These are phyloP conservation scores for Platalea minor DNA, from an alignment of 2,797 vertebrate genomes.

Conservation along the genomic window DNA sequence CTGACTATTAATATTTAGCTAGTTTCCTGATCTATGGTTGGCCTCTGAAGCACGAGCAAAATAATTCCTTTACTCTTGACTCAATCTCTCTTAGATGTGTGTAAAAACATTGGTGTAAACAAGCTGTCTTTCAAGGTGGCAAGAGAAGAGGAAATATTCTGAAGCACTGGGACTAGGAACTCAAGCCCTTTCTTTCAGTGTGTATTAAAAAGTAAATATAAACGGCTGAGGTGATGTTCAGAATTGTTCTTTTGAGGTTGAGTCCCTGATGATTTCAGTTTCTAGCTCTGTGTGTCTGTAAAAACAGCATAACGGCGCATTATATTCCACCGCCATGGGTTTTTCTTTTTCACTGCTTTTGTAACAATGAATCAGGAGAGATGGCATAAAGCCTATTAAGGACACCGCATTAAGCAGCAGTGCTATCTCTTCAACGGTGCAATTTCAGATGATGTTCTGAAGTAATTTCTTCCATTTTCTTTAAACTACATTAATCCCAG, in stretches of 20 bases:
- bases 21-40: background rate
- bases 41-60: background rate
- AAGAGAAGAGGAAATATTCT: background rate
- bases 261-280: background rate
- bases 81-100: background rate
- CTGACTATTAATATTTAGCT: background rate
- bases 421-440: background rate
- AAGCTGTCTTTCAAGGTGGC: background rate
- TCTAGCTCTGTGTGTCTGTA: background rate
- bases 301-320: background rate
- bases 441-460: conserved; percentile 30
- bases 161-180: background rate
- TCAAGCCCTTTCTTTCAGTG: background rate
- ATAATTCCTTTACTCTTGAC: background rate
- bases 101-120: background rate
- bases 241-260: background rate
- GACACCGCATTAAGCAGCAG: background rate
- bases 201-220: background rate
- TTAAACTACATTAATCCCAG: conserved; percentile 40
- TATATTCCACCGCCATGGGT: background rate
- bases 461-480: conserved; percentile 53
- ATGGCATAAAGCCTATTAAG: conserved; percentile 27
- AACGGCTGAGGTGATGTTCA: background rate
- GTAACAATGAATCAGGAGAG: conserved; percentile 25
- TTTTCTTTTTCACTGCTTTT: background rate